phyloP scores from a whole-genome alignment of 2,888 invertebrate species.

The Leptinotarsa peninsularis region DNA sequence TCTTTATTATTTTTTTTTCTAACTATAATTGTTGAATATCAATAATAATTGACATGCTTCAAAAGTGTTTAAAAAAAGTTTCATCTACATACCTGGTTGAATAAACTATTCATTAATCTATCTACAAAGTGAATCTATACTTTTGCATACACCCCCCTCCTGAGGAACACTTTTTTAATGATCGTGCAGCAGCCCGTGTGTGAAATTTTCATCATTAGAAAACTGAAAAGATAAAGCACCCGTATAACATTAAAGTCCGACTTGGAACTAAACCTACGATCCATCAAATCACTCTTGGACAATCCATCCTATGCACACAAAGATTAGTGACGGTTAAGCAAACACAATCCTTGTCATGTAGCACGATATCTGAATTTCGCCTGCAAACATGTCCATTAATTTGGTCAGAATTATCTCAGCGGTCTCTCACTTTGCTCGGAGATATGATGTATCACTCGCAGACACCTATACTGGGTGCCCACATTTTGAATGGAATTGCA shows the following conservation, averaged over 20 bases:
- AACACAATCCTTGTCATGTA: slow-evolving; percentile 43
- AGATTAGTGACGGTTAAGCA: slow-evolving; percentile 39
- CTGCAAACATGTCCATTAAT: slow-evolving; percentile 38
- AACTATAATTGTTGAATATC: too few relatives aligned
- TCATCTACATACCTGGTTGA: too few relatives aligned
- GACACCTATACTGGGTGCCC: neutral
- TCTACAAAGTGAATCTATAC: too few relatives aligned
- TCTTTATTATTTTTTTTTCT: too few relatives aligned
- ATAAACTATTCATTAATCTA: too few relatives aligned
- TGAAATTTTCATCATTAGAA: neutral
- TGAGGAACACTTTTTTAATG: neutral
- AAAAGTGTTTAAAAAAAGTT: too few relatives aligned
- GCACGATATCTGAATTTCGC: slow-evolving; percentile 37
- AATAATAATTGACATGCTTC: too few relatives aligned
- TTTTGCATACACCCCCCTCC: too few relatives aligned
- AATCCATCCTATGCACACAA: slow-evolving; percentile 38
- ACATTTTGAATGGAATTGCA: too few relatives aligned
- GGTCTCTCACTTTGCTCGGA: neutral
- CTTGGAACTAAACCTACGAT: slow-evolving; percentile 23
- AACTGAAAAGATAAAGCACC: neutral
- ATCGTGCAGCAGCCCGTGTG: neutral
- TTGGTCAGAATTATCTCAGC: slow-evolving; percentile 38
- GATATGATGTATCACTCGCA: slow-evolving; percentile 16
- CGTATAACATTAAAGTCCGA: neutral
- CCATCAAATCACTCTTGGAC: slow-evolving; percentile 38